Evolutionary conservation across 2,113 vertebrate species (phyloP).

Genomic region (Edolisoma coerulescens): DNA sequence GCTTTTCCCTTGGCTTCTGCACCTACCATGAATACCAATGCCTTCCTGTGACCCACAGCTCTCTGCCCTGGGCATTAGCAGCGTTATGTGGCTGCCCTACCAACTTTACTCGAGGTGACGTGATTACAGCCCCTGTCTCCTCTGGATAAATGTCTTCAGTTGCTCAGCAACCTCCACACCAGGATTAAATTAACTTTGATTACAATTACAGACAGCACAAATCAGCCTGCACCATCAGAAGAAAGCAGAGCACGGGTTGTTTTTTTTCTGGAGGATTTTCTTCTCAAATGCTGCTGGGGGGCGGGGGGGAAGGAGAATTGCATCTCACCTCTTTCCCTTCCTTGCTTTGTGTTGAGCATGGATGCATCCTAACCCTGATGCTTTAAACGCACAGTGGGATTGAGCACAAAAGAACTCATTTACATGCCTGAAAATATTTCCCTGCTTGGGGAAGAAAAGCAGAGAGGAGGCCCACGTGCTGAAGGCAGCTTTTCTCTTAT

Average conservation of each 20-base stretch:
- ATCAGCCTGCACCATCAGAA: background rate
- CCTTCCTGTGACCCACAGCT: background rate
- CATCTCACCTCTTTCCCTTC: background rate
- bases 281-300: background rate
- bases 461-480: background rate
- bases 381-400: background rate
- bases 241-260: background rate
- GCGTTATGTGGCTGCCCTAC: background rate
- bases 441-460: background rate
- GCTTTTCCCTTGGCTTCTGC: background rate
- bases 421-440: background rate
- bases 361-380: background rate
- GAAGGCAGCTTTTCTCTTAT: background rate
- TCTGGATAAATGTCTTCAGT: conserved; percentile 49
- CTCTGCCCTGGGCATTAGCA: background rate
- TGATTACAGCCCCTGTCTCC: conserved; percentile 31
- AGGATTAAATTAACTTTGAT: conserved; percentile 67
- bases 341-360: background rate
- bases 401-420: background rate
- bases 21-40: background rate
- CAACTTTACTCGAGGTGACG: background rate
- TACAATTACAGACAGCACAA: conserved; percentile 52
- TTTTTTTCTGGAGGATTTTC: conserved; percentile 10
- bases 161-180: conserved; percentile 60
- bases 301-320: accelerated